A percentile compares a stretch with the other conserved stretches of the same genome.
phyloP scores from a whole-genome alignment of 2,797 vertebrate species.

The Tangara arthus region DNA sequence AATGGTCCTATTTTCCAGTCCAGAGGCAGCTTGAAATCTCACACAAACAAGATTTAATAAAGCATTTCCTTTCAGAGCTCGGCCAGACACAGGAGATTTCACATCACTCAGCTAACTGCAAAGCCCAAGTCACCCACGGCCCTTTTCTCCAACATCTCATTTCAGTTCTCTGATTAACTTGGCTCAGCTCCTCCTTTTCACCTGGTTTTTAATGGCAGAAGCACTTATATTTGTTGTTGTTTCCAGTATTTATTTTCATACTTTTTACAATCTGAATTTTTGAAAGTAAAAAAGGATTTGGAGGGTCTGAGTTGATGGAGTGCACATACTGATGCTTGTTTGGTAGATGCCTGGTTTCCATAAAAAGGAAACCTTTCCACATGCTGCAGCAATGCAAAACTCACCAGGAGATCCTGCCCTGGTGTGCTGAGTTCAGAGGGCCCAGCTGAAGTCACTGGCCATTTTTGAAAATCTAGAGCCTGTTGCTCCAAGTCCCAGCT shows the following conservation, averaged over 20 bases:
- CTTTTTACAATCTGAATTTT: background rate
- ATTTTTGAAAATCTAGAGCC: background rate
- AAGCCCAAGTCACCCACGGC: background rate
- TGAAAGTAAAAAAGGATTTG: background rate
- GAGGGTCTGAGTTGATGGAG: background rate
- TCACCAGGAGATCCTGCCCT: background rate
- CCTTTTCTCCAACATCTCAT: constrained; percentile 39
- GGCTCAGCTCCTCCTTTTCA: constrained; percentile 32
- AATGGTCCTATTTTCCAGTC: constrained; percentile 54
- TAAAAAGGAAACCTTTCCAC: background rate
- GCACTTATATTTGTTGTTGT: background rate
- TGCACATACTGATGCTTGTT: background rate
- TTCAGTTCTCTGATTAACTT: constrained; percentile 47
- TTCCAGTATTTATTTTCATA: constrained; percentile 3
- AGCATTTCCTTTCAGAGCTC: constrained; percentile 55
- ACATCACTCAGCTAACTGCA: constrained; percentile 41
- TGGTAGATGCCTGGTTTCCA: background rate
- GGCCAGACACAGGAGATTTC: constrained; percentile 51
- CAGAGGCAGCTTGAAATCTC: constrained; percentile 54
- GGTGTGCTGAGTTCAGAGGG: background rate
- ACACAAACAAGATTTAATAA: constrained; percentile 63
- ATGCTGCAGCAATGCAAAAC: background rate
- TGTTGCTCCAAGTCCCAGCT: background rate
- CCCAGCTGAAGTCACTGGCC: background rate
- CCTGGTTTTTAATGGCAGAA: constrained; percentile 33